Evolutionary conservation across 2,113 vertebrate species (phyloP), one percentile per base, ranked within the genome.

Genomic region (Heliornis fulica): DNA sequence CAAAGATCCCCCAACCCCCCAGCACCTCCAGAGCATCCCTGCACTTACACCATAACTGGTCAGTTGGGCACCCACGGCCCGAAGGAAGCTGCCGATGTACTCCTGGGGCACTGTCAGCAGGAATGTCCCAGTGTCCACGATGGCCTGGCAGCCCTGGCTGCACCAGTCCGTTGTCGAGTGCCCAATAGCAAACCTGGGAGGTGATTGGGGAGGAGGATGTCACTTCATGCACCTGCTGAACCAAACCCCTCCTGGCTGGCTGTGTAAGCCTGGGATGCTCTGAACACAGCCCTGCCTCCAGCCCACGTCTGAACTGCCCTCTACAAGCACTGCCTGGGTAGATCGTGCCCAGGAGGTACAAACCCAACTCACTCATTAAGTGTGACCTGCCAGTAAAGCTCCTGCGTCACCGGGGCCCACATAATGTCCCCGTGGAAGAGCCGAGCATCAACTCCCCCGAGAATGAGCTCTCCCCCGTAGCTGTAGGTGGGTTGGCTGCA

Each of bases 311-410:
- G 16, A 11, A 12, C 25, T 19, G 4, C 23, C 25, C 28, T 40
- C 23, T 7, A 9, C 66, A 5, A 3, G 74, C 60, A 38, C n/a
- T 79, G 20, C 53, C 25, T 2, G 0, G 5, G 28, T 23, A 45
- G 28, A 11, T 8, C 25, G 2, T 2, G 25, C n/a, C 45, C 61
- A 10, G 20, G 25, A 12, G 72, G 51, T 5, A 17, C 32, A 29
- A 71, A 72, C 29, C 25, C 4, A 53, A 97, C 98, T 97, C 96
- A 98, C 97, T 89, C 88, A 4, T 97, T 15, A 1, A 98, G 70
- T 2, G 61, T 83, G 22, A 98, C 83, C 97, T 98, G 98, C 98
- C 98, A 98, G 83, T 97, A 98, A 2, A 89, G 15, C 76, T 97
- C 31, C 77, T 79, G 78, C 22, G 97, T 96, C 57, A 98, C 97